Conservation (phyloP, 2,113 vertebrate species). For the Gadus macrocephalus region DNA sequence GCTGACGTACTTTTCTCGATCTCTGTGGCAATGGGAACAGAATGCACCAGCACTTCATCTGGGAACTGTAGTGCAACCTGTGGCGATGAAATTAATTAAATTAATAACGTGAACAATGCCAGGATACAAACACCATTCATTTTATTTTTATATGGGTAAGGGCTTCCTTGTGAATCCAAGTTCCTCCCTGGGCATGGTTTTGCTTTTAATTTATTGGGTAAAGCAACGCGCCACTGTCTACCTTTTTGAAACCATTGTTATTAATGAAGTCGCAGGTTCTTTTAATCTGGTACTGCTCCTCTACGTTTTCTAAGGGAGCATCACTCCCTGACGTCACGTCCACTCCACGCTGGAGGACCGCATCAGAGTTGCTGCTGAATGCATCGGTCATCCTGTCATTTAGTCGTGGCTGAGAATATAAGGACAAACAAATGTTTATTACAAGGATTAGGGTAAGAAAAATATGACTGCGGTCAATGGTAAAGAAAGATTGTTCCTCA, state of each 20-base stretch:
- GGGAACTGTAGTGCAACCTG: conserved; percentile 96
- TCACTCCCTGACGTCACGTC: conserved; percentile 23
- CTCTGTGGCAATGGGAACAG: conserved; percentile 67
- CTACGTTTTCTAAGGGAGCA: conserved; percentile 38
- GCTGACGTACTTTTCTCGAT: conserved; percentile 73
- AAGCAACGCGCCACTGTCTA: conserved; percentile 16
- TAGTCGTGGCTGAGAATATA: not conserved
- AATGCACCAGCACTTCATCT: conserved; percentile 82
- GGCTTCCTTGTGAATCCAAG: too few relatives aligned
- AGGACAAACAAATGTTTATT: not conserved
- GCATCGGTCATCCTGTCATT: conserved; percentile 55
- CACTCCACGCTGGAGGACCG: conserved; percentile 54
- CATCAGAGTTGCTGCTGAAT: conserved; percentile 71
- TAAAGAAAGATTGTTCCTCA: too few relatives aligned
- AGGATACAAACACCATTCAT: too few relatives aligned
- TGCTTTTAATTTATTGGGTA: too few relatives aligned
- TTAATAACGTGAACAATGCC: too few relatives aligned
- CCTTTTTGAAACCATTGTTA: conserved; percentile 57
- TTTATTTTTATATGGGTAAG: too few relatives aligned
- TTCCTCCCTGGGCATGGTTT: too few relatives aligned
- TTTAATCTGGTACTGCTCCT: conserved; percentile 59
- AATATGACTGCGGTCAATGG: too few relatives aligned
- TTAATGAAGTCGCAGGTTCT: conserved; percentile 67
- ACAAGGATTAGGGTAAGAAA: not conserved
- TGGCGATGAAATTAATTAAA: not conserved